Evolutionary conservation across 1,140 invertebrate genomes (phyloP), one percentile per base, ranked within the genome.

Genomic region (Melanaphis sacchari): DNA sequence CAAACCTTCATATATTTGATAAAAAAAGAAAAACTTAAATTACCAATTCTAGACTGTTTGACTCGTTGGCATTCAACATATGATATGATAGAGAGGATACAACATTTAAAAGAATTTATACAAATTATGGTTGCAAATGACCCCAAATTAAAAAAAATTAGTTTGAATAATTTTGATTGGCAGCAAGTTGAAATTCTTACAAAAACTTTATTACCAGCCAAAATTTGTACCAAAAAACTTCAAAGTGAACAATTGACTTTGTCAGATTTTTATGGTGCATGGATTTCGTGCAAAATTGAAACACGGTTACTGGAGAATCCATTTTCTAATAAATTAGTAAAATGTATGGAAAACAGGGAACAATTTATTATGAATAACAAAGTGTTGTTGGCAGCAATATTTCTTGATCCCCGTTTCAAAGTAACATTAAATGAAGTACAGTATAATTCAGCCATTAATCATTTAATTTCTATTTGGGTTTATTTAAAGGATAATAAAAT

Each of bases 391-490:
- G 46, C 46, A 46, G 46, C 46, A 46, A 46, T 88, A 31, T 88
- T 88, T 54, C 18, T 90, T 24, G 49, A 90, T 38, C 46, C 22
- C 18, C 46, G 88, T n/a, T 90, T 43, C 36, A 90, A 90, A 38
- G n/a, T 90, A 26, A 40, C 38, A 59, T 59, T 90, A 26, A 90
- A 52, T 54, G 2, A 52, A 54, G 31, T 26, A 1, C 31, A 90
- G 40, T 38, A 24, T 26, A 31, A 54, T 38, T 15, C 6, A 1
- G 89, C 89, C 3, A 90, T 54, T 31, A 59, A 15, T 40, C 52
- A 90, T 59, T 54, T 90, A 24, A 26, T 54, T 59, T 38, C 40
- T 38, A 36, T 90, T 54, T 90, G 89, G 89, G 6, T 84, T 43
- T 41, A 84, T 84, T 41, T 84, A 41, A 84, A 84, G 31, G 4